Evolutionary conservation across 2,888 invertebrate species (phyloP), one percentile per base, ranked within the genome.

Genomic region (Galerucella nymphaeae): DNA sequence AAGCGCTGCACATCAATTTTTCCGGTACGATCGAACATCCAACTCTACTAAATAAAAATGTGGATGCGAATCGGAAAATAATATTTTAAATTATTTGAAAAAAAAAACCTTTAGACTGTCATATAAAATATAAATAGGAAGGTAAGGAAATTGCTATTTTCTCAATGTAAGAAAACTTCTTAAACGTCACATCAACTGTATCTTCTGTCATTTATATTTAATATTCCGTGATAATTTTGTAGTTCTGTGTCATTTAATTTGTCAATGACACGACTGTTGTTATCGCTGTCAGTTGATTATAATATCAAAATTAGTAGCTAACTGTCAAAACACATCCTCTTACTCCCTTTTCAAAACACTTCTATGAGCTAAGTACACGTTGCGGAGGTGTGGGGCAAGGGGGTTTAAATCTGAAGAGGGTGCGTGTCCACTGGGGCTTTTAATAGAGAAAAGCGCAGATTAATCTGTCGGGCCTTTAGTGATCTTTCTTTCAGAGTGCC

Each of bases 361-460:
- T 41, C 63, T n/a, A 9, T 63, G 45, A 14, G 55, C 41, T 57
- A 50, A 66, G 66, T 13, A 62, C 42, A 42, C 41, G 61, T 18
- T 2, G 41, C 14, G 67, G 69, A 42, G 16, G 70, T 20, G 70
- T 62, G 66, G 68, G 66, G 14, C 45, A 5, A 14, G 30, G 62
- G 42, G 74, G 72, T 75, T 73, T 82, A 83, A 80, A 81, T 80
- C 81, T 79, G 75, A 78, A 76, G 78, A 77, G 80, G 79, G 81
- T 82, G 83, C 83, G 83, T 83, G 84, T 81, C 84, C 81, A 83
- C 83, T 84, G 84, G 83, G 82, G 85, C 85, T 83, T 84, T 84
- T 85, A 85, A 85, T 85, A 85, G 84, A 82, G 82, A 83, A 83
- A 81, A 83, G 85, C 84, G 83, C 83, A 84, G 84, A 85, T 85